Evolutionary conservation across 2,888 invertebrate genomes (phyloP).

Genomic region (Holacanthella duospinosa): DNA sequence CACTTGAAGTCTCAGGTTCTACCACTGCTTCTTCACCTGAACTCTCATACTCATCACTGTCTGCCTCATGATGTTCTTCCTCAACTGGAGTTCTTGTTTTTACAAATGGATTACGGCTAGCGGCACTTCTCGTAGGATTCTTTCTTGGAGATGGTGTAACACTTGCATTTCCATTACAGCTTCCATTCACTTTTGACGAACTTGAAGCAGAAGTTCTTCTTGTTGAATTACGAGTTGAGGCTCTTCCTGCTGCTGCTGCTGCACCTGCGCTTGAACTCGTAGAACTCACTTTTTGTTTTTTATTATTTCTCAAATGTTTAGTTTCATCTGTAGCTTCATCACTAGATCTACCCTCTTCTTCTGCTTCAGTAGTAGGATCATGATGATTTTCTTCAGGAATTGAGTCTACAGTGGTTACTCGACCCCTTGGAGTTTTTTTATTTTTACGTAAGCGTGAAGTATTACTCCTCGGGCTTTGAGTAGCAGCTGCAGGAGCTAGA

Average conservation of each 20-base stretch:
- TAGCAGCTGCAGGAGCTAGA: neutral
- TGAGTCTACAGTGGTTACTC: conserved; percentile 3
- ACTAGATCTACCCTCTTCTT: conserved; percentile 8
- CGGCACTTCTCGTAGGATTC: neutral
- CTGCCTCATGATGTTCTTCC: neutral
- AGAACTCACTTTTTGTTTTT: no score
- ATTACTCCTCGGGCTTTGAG: neutral
- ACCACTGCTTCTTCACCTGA: neutral
- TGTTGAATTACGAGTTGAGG: neutral
- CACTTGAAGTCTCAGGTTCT: neutral
- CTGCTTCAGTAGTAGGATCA: conserved; percentile 1
- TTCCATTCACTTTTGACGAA: neutral
- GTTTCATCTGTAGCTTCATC: neutral
- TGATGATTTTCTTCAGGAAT: neutral
- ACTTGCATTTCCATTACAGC: neutral
- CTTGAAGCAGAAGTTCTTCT: neutral
- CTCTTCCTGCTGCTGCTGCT: neutral
- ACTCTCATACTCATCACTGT: neutral
- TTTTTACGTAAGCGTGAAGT: neutral
- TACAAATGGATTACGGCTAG: neutral
- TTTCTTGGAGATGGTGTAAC: neutral
- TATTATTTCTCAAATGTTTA: neutral
- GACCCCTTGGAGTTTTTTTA: neutral
- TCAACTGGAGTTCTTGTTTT: neutral
- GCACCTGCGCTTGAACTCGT: no score